Percentiles rank a stretch among this genome's conserved stretches.
Conservation (phyloP, 2,888 invertebrate species). For the Gandaritis pyraliata region DNA sequence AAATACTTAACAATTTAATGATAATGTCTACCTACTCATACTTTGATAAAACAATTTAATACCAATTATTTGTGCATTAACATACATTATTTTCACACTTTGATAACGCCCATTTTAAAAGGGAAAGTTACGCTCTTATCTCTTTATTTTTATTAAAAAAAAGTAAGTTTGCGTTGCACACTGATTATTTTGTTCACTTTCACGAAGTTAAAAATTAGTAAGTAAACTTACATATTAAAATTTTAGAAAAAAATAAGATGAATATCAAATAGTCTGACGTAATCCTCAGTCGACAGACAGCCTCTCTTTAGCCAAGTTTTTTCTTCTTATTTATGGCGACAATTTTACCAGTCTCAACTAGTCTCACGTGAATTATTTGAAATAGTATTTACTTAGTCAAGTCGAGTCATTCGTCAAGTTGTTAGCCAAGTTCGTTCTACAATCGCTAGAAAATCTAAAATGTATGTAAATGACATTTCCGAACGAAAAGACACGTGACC, state of each 20-base stretch:
- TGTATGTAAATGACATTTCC: no score
- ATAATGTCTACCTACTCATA: slow-evolving; percentile 31
- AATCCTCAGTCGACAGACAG: no score
- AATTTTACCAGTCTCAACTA: no score
- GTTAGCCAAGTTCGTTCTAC: no score
- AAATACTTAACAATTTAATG: neutral
- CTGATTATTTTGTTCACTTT: slow-evolving; percentile 30
- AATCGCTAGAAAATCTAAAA: no score
- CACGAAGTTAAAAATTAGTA: slow-evolving; percentile 15
- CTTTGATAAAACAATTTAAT: slow-evolving; percentile 42
- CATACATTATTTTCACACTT: slow-evolving; percentile 48
- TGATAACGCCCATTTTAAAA: slow-evolving; percentile 44
- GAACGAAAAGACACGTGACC: no score
- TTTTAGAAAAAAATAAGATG: neutral
- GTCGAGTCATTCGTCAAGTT: no score
- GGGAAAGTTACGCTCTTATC: slow-evolving; percentile 48
- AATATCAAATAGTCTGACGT: no score
- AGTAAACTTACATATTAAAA: neutral
- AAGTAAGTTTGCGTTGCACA: slow-evolving; percentile 33
- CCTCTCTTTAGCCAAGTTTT: no score
- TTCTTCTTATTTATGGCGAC: no score
- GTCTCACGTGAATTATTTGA: no score
- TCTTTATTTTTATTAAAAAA: slow-evolving; percentile 30
- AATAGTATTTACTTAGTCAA: no score
- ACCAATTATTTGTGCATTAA: slow-evolving; percentile 53